Percentiles rank a stretch among this genome's conserved stretches.
These are phyloP conservation scores for Clytia hemisphaerica DNA, from an alignment of 30 jellyfish, hydroid and myxozoan species.

Conservation along the genomic window DNA sequence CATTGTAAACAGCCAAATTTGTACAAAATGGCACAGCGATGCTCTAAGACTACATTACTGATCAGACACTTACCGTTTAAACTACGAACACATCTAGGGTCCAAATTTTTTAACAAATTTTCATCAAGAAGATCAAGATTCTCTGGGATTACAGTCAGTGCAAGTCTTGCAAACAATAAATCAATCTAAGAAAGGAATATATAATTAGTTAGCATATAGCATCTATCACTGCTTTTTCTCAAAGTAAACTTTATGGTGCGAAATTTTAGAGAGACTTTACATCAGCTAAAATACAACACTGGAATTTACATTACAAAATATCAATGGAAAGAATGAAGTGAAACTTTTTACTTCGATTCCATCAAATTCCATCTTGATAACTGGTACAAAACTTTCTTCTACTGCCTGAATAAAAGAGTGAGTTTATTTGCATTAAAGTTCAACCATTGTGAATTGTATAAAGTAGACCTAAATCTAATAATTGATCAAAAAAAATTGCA, in stretches of 20 bases:
- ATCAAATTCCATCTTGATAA: conserved; percentile 87
- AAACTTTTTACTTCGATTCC: conserved; percentile 77
- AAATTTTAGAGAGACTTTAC: not conserved
- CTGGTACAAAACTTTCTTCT: conserved; percentile 98
- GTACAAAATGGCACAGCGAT: no score
- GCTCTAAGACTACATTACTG: no score
- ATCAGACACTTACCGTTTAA: conserved; percentile 56
- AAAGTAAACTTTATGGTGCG: not conserved
- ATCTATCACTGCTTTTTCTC: not conserved
- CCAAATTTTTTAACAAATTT: conserved; percentile 74
- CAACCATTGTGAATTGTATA: not conserved
- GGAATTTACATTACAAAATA: not conserved
- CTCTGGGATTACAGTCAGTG: conserved; percentile 80
- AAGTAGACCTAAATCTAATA: not conserved
- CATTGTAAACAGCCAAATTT: no score
- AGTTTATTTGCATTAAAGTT: not conserved
- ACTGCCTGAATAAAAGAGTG: conserved; percentile 50
- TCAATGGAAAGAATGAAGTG: not conserved
- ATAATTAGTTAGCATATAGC: not conserved
- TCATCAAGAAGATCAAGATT: conserved; percentile 73
- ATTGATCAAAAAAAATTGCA: not conserved
- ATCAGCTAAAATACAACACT: no score
- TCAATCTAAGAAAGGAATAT: conserved; percentile 53
- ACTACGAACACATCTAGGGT: conserved; percentile 95
- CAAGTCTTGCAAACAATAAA: conserved; percentile 89